Conservation (phyloP, 2,888 invertebrate genomes). For the Xylota segnis region DNA sequence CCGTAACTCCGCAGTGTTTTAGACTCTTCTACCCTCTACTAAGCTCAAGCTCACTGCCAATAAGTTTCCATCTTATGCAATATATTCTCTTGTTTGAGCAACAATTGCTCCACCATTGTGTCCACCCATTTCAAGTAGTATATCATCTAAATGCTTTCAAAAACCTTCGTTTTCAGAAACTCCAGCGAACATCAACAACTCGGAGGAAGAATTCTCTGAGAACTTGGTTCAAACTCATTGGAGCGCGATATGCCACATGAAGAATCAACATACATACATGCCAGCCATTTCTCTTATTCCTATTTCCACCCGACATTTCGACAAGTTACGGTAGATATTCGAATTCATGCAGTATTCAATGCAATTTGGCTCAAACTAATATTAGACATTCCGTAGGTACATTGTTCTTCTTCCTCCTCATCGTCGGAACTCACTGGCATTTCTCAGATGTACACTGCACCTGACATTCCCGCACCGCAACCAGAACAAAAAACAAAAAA, state of each 20-base stretch:
- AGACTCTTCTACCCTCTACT: no score
- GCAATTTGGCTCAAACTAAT: neutral
- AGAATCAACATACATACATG: no score
- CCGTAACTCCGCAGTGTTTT: no score
- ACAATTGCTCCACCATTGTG: no score
- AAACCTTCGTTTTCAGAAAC: no score
- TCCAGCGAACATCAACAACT: no score
- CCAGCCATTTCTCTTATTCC: no score
- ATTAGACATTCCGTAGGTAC: constrained; percentile 4
- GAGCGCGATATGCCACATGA: neutral
- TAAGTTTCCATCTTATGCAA: no score
- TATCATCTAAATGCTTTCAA: no score
- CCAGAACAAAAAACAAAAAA: neutral
- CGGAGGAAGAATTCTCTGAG: neutral
- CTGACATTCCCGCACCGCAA: constrained; percentile 25
- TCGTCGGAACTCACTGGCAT: neutral
- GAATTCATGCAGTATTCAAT: neutral
- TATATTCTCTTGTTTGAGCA: no score
- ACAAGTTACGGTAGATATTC: neutral
- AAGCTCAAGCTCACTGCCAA: no score
- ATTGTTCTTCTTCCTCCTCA: neutral
- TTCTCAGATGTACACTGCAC: constrained; percentile 11
- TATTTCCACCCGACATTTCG: neutral
- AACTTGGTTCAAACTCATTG: neutral
- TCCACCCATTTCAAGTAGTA: no score